A percentile compares a stretch with the other conserved stretches of the same genome.
phyloP scores from a whole-genome alignment of 1,140 invertebrate genomes.

The Pemphigus obesinymphae region DNA sequence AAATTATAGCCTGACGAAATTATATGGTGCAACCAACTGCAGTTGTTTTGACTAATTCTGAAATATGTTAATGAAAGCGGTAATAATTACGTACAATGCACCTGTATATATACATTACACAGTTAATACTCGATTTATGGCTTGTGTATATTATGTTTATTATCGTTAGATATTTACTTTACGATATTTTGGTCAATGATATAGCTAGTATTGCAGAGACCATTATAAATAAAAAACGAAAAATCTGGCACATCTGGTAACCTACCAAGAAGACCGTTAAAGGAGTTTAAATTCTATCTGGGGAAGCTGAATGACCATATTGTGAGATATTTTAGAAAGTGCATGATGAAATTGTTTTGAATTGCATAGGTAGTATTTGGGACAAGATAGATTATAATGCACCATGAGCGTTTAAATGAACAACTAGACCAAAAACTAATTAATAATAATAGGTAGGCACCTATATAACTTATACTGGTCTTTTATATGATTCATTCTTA shows the following conservation, averaged over 20 bases:
- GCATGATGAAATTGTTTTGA: background rate
- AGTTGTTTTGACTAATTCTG: background rate
- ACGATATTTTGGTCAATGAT: background rate
- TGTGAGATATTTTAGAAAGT: background rate
- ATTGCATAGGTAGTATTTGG: background rate
- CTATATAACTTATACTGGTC: background rate
- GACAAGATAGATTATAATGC: background rate
- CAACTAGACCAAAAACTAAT: constrained; percentile 1
- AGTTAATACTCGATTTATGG: background rate
- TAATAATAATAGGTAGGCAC: too few relatives aligned
- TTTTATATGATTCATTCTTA: background rate
- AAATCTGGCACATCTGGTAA: background rate
- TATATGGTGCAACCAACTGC: background rate
- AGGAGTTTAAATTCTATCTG: background rate
- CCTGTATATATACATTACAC: background rate
- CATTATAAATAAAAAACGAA: background rate
- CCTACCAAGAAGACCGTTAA: too few relatives aligned
- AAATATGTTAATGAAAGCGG: background rate
- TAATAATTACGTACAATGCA: background rate
- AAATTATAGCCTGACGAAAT: background rate
- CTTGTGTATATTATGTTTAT: background rate
- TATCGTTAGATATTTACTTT: background rate
- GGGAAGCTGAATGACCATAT: background rate
- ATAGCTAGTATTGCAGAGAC: background rate
- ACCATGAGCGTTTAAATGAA: background rate